These are phyloP conservation scores for Macropodus opercularis DNA, from an alignment of 2,797 vertebrate genomes.

Conservation along the genomic window DNA sequence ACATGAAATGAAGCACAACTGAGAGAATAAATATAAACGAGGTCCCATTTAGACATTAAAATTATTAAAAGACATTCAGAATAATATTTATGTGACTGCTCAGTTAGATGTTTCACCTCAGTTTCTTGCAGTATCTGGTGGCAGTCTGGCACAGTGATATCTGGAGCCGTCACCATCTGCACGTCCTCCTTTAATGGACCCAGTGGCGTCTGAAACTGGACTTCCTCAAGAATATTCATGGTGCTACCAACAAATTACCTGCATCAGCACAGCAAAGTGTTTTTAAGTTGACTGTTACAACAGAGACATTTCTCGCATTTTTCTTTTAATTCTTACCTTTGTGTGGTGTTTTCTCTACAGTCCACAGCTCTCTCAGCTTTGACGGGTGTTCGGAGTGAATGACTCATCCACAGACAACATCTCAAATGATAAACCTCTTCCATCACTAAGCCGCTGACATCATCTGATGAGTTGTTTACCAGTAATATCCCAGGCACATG, in stretches of 20 bases:
- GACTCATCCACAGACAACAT: slow-evolving; percentile 30
- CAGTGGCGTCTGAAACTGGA: slow-evolving; percentile 85
- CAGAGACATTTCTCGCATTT: neutral
- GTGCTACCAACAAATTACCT: slow-evolving; percentile 11
- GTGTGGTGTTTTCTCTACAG: neutral
- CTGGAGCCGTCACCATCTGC: slow-evolving; percentile 55
- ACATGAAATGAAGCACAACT: neutral
- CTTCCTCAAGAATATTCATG: slow-evolving; percentile 88
- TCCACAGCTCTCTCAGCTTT: slow-evolving; percentile 4
- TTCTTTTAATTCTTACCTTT: slow-evolving; percentile 42
- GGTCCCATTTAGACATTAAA: neutral
- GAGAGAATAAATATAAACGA: neutral
- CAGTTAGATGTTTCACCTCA: slow-evolving; percentile 62
- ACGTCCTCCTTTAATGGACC: slow-evolving; percentile 64
- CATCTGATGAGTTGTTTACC: slow-evolving; percentile 58
- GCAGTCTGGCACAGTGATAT: slow-evolving; percentile 79
- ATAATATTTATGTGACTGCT: neutral
- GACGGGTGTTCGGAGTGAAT: slow-evolving; percentile 35
- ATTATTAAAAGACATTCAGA: neutral
- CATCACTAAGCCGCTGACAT: slow-evolving; percentile 74
- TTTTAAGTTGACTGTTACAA: neutral
- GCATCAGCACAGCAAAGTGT: slow-evolving; percentile 2
- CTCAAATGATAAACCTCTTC: slow-evolving; percentile 60
- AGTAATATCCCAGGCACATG: slow-evolving; percentile 16
- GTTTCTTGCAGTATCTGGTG: slow-evolving; percentile 83